Conservation (phyloP, 1,140 invertebrate species). For the Bombyx mori region DNA sequence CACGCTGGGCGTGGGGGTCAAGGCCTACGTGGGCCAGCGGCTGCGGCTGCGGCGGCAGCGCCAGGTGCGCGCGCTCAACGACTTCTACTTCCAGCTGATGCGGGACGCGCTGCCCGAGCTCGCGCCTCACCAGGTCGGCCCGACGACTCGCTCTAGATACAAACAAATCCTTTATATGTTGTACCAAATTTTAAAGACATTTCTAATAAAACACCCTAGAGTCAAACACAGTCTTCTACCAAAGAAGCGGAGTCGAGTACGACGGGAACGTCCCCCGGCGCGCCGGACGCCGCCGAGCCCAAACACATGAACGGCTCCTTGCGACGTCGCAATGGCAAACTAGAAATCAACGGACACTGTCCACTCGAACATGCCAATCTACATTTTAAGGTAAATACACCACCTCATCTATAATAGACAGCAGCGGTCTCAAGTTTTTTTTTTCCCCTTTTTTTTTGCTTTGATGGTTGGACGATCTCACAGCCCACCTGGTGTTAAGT, state of each 20-base stretch:
- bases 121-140: constrained; percentile 67
- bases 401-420: no score
- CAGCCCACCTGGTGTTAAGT: no score
- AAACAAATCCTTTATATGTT: not conserved
- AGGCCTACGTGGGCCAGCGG: constrained; percentile 94
- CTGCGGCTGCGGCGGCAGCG: constrained; percentile 93
- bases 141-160: no score
- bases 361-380: constrained; percentile 31
- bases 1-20: constrained; percentile 96
- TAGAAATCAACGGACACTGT: constrained; percentile 37
- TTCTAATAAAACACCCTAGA: not conserved
- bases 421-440: no score
- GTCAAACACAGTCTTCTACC: constrained; percentile 8
- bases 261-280: not conserved
- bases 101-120: constrained; percentile 90
- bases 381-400: constrained; percentile 24
- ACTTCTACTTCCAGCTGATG: constrained; percentile 94
- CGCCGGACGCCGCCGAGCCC: constrained; percentile 5
- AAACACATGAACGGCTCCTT: constrained; percentile 5
- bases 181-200: not conserved
- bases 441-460: no score
- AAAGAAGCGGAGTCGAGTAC: constrained; percentile 23
- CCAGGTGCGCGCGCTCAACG: constrained; percentile 95
- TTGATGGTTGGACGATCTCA: no score
- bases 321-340: constrained; percentile 20